phyloP scores from a whole-genome alignment of 2,888 invertebrate genomes.

The Polietes domitor region DNA sequence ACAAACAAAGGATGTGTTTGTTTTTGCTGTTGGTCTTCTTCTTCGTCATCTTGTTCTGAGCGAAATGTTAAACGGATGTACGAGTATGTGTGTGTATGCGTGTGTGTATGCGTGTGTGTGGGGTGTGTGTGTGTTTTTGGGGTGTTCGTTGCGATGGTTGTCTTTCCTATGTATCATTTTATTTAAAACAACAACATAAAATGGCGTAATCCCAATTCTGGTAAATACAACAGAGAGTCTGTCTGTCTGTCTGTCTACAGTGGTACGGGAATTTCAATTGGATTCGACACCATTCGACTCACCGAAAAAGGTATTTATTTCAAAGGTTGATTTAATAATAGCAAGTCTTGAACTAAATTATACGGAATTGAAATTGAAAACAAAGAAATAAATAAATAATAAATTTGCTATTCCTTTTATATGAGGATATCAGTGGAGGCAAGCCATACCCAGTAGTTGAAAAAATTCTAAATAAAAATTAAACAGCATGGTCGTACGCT shows the following conservation, averaged over 20 bases:
- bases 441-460: too few species aligned
- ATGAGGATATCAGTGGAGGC: too few species aligned
- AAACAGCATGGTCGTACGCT: too few species aligned
- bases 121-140: constrained; percentile 36
- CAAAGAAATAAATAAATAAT: too few species aligned
- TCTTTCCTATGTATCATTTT: constrained; percentile 60
- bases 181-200: constrained; percentile 66
- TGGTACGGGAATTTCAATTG: constrained; percentile 7
- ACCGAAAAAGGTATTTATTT: too few species aligned
- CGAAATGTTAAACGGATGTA: constrained; percentile 66
- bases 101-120: constrained; percentile 12
- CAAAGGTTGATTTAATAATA: too few species aligned
- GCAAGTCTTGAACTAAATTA: too few species aligned
- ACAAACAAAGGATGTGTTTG: constrained; percentile 67
- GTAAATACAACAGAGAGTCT: constrained; percentile 55
- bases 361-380: too few species aligned
- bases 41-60: constrained; percentile 16
- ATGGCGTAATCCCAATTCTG: constrained; percentile 66
- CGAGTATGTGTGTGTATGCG: constrained; percentile 25
- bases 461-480: too few species aligned
- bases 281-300: background rate
- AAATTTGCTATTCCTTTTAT: too few species aligned
- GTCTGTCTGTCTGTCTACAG: too few species aligned
- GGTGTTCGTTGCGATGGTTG: constrained; percentile 45
- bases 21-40: background rate